Conservation (phyloP, 1,140 invertebrate genomes). For the Mya arenaria region DNA sequence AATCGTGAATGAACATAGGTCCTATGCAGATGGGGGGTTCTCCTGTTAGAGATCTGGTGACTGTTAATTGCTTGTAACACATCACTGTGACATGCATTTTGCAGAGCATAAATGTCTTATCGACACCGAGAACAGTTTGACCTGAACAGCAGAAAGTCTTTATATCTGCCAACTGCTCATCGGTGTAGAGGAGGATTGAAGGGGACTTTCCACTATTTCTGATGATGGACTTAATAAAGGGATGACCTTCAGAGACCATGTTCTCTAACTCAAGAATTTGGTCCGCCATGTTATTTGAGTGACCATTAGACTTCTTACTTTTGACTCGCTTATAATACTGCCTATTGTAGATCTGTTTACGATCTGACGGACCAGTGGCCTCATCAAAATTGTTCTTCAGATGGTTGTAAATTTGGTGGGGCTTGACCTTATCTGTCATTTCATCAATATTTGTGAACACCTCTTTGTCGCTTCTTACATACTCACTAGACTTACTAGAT, state of each 20-base stretch:
- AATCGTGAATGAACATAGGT: slow-evolving; percentile 12
- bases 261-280: background rate
- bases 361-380: no score
- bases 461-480: background rate
- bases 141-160: slow-evolving; percentile 2
- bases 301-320: background rate
- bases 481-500: background rate
- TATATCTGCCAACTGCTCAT: slow-evolving; percentile 23
- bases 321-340: no score
- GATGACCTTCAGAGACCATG: background rate
- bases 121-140: background rate
- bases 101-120: slow-evolving; percentile 29
- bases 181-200: slow-evolving; percentile 10
- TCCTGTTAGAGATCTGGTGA: background rate
- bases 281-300: slow-evolving; percentile 9
- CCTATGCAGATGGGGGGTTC: background rate
- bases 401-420: no score
- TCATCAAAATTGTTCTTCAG: no score
- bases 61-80: slow-evolving; percentile 14
- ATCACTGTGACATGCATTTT: slow-evolving; percentile 21
- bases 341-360: no score
- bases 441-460: no score
- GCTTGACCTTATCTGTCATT: no score
- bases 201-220: background rate
- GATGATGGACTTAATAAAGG: slow-evolving; percentile 13